Percentiles rank a stretch among this genome's conserved stretches.
Evolutionary conservation across 1,140 invertebrate species (phyloP).

Genomic region (Melanaphis sacchari): DNA sequence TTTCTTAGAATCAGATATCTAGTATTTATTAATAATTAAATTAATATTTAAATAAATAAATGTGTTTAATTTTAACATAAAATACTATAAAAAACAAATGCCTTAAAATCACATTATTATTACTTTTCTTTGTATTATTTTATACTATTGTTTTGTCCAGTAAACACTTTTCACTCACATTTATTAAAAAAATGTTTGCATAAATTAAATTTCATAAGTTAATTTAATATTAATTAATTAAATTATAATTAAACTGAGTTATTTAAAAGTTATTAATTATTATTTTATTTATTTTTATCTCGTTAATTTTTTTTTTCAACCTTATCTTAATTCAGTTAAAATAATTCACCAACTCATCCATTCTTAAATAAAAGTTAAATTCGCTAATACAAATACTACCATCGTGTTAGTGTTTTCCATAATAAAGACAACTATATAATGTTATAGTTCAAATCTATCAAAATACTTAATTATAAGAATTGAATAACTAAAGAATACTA

Average conservation of each 20-base stretch:
- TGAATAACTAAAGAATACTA: neutral
- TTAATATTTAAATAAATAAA: neutral
- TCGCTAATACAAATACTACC: neutral
- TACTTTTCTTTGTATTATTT: neutral
- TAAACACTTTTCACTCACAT: neutral
- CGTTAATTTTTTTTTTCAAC: neutral
- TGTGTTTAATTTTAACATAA: neutral
- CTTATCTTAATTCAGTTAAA: neutral
- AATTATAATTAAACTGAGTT: neutral
- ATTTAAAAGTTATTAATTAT: neutral
- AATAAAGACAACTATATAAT: neutral
- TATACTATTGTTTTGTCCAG: neutral
- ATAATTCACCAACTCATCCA: neutral
- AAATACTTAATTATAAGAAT: neutral
- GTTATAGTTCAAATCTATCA: neutral
- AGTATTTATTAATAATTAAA: neutral
- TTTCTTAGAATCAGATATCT: neutral
- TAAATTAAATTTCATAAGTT: neutral
- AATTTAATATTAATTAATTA: conserved; percentile 1
- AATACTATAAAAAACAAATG: neutral
- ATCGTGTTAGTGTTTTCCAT: neutral
- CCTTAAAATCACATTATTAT: neutral
- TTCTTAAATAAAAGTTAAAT: neutral
- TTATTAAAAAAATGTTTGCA: neutral
- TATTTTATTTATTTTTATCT: neutral